Base-by-base conservation (phyloP, 2,888 invertebrate genomes). In the Plemyria rubiginata region DNA sequence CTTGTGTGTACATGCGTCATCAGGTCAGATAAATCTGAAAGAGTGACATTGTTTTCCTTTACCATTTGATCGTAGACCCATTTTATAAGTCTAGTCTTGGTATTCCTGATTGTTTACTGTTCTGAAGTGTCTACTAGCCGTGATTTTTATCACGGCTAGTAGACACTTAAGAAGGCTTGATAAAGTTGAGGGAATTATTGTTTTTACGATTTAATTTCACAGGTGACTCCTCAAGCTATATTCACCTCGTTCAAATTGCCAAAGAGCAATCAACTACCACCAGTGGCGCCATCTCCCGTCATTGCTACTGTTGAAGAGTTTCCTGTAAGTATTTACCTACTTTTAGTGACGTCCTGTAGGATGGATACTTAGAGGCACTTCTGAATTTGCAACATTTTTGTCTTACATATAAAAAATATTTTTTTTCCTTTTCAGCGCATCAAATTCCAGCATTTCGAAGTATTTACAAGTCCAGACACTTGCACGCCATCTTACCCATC, bases 201-300 rank as follows among this genome's bases (percentile, higher is more conserved):
- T n/a, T n/a, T n/a, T n/a, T n/a, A n/a, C n/a, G n/a, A n/a, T 13
- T 12, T 41, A 43, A 45, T 68, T 85, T 78, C 36, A 32, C 80
- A 95, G 91, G 90, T 94, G 0, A 96, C 96, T 38, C 98, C 97
- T 0, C 97, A 98, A 87, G 98, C 98, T 0, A 97, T 98, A 72
- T 98, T 98, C 84, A 98, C 98, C 15, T 98, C 97, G 73, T 98
- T 98, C 85, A 98, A 98, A 83, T 93, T 98, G 66, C 98, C 98
- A 15, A 98, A 97, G 88, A 88, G 88, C 73, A 93, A 90, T 65
- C 93, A 93, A 73, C 70, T 91, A 62, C 87, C 92, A 43, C 86
- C 89, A 12, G 73, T 87, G 12, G 82, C 87, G 50, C 90, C 83
- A 43, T 82, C 92, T 16, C 91, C 93, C 1, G 87, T 86, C 6